A percentile compares a stretch with the other conserved stretches of the same genome.
phyloP scores from a whole-genome alignment of 1,140 invertebrate species.

The Drosophila nikananu region DNA sequence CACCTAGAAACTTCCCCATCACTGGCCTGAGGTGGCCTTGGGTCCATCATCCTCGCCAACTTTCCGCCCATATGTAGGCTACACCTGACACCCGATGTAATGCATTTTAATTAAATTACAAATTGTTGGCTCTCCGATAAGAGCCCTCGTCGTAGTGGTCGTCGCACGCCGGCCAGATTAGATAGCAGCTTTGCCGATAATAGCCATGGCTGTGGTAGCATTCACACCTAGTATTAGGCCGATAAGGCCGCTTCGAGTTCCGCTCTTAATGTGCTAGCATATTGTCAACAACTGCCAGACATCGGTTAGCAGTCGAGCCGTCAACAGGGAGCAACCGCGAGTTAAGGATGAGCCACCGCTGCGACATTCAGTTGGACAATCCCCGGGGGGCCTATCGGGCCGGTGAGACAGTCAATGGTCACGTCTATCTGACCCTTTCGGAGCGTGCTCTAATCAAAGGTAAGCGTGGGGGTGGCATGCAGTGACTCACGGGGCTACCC shows the following conservation, averaged over 20 bases:
- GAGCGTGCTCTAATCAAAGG: slow-evolving; percentile 74
- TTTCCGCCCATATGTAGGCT: slow-evolving; percentile 52
- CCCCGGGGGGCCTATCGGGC: slow-evolving; percentile 57
- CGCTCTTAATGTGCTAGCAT: slow-evolving; percentile 55
- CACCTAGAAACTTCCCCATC: not conserved
- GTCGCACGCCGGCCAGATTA: slow-evolving; percentile 50
- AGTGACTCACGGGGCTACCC: slow-evolving; percentile 48
- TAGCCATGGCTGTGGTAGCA: slow-evolving; percentile 33
- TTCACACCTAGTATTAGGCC: slow-evolving; percentile 32
- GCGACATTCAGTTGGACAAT: slow-evolving; percentile 68
- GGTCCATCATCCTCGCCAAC: not conserved
- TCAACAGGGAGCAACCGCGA: slow-evolving; percentile 25
- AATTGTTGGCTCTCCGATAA: slow-evolving; percentile 50
- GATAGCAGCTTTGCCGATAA: slow-evolving; percentile 50
- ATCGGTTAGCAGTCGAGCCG: slow-evolving; percentile 29
- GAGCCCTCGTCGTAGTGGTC: slow-evolving; percentile 4
- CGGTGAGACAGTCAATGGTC: slow-evolving; percentile 68
- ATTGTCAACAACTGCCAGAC: slow-evolving; percentile 56
- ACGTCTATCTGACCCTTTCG: slow-evolving; percentile 54
- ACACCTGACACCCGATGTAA: slow-evolving; percentile 41
- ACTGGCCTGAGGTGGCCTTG: slow-evolving; percentile 3
- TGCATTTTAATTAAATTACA: slow-evolving; percentile 62
- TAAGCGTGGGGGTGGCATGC: slow-evolving; percentile 18
- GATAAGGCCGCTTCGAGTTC: slow-evolving; percentile 45
- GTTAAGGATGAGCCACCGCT: slow-evolving; percentile 54